Evolutionary conservation across 2,113 vertebrate genomes (phyloP).

Genomic region (Rynchops niger): DNA sequence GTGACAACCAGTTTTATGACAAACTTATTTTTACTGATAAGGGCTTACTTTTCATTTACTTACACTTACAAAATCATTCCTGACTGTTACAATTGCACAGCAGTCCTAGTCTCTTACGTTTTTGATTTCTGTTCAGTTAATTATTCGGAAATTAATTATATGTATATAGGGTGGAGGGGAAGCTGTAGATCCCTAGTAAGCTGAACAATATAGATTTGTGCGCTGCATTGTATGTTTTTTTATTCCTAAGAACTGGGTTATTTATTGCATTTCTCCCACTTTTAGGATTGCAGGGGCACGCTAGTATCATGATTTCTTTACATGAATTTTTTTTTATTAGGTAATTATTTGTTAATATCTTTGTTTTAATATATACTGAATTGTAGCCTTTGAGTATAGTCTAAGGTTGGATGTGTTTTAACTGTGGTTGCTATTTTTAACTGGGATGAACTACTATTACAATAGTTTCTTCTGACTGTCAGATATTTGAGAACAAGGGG

Average conservation of each 20-base stretch:
- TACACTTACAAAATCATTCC: not conserved
- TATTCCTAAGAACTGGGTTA: slow-evolving; percentile 46
- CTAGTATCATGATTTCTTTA: slow-evolving; percentile 41
- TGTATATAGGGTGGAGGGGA: not conserved
- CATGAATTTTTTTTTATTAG: slow-evolving; percentile 29
- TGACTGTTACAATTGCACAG: not conserved
- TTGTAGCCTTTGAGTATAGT: not conserved
- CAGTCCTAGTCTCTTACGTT: not conserved
- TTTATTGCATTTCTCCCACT: slow-evolving; percentile 60
- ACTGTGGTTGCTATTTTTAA: not conserved
- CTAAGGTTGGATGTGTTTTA: not conserved
- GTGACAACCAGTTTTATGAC: not conserved
- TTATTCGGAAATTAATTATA: not conserved
- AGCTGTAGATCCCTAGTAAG: not conserved
- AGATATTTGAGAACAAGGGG: not conserved
- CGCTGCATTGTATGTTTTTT: slow-evolving; percentile 26
- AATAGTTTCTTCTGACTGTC: not conserved
- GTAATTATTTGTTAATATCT: slow-evolving; percentile 53
- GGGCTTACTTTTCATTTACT: not conserved
- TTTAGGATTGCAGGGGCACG: slow-evolving; percentile 32
- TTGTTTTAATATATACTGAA: not conserved
- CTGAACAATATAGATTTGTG: slow-evolving; percentile 8
- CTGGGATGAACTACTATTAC: not conserved
- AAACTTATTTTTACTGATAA: not conserved
- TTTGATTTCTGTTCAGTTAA: not conserved